Base-by-base conservation (phyloP, 2,888 invertebrate species). In the Zonitis immaculata region DNA sequence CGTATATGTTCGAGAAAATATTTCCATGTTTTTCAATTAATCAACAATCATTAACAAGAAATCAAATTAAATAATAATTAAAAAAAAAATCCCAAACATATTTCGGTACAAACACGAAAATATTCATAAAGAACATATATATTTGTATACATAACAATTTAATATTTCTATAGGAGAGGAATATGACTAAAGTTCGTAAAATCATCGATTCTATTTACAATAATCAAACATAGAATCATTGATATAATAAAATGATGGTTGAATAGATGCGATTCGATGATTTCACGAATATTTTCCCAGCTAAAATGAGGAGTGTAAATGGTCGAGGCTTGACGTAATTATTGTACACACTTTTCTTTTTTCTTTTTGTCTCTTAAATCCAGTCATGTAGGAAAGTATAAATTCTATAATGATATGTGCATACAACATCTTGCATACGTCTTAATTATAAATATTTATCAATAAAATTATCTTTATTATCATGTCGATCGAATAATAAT, bases 361-460 rank as follows among this genome's bases (percentile, higher is more conserved):
- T 14, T 35, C 5, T 18, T 39, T n/a, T 6, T 39, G n/a, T n/a
- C n/a, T n/a, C n/a, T 9, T 9, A 49, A 66, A 66, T 62, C 66
- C 57, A 59, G 62, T 65, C 62, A 65, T 65, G 68, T 72, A 73
- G 72, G 73, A 74, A 75, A 74, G 74, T 75, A 75, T 73, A 74
- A 75, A 75, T 72, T 70, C 70, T 73, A 70, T 69, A 64, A 71
- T 75, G 75, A 76, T 76, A 76, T 75, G 75, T 76, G 73, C 74
- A 75, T 73, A 73, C 73, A 71, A 67, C 70, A 68, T 70, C 70
- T 64, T 66, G 63, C 69, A 65, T 69, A 61, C 69, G 64, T 66
- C 66, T 58, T 56, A 46, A 61, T 53, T 45, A 55, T 51, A 49
- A 58, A 59, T 66, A 56, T 48, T 49, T 44, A 47, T 44, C 30